Conservation (phyloP, 1,140 invertebrate species). For the Limonius californicus region DNA sequence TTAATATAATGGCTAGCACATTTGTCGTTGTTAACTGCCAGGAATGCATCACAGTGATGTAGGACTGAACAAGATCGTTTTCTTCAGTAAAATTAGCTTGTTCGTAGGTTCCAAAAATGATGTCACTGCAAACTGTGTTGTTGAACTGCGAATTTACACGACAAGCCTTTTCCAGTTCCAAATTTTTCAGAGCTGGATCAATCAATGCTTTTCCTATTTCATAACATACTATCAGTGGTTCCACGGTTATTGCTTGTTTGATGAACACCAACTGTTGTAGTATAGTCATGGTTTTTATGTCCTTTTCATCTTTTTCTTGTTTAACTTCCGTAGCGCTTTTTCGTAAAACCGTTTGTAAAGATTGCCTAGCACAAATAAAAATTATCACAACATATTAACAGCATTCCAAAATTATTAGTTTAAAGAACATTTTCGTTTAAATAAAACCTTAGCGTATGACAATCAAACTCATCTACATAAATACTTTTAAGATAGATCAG, state of each 20-base stretch:
- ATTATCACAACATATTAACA: too few species aligned
- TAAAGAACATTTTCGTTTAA: too few species aligned
- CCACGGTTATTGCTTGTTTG: too few species aligned
- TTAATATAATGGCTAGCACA: not conserved
- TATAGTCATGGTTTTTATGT: not conserved
- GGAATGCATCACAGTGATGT: not conserved
- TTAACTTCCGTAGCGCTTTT: not conserved
- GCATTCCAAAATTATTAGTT: too few species aligned
- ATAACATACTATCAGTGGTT: not conserved
- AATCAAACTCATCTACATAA: too few species aligned
- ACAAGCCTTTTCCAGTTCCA: not conserved
- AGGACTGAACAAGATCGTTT: not conserved
- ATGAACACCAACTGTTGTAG: not conserved
- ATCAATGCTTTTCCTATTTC: not conserved
- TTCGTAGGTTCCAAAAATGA: not conserved
- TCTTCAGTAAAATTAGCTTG: not conserved
- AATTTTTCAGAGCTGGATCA: not conserved
- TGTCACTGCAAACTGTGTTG: not conserved
- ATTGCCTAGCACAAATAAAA: too few species aligned
- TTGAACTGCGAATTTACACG: not conserved
- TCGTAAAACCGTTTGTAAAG: too few species aligned
- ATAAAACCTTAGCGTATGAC: too few species aligned
- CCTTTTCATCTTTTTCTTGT: not conserved
- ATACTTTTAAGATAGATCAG: too few species aligned
- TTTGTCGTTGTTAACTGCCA: not conserved